phyloP scores from a whole-genome alignment of 2,888 invertebrate genomes.

The Synergus japonicus region DNA sequence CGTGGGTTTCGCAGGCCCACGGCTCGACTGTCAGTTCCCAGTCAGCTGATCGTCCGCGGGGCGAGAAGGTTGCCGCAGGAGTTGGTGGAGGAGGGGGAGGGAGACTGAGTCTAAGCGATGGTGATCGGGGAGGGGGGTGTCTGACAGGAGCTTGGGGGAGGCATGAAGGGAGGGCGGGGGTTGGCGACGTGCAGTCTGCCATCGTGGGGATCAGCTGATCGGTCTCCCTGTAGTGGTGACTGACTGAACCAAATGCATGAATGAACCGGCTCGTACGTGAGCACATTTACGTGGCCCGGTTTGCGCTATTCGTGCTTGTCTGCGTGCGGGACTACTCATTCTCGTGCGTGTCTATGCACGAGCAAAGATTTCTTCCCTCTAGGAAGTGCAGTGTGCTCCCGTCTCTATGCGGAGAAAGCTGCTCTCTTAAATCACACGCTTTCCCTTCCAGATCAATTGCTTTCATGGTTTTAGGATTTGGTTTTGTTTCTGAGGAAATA shows the following conservation, averaged over 20 bases:
- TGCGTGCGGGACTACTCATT: background rate
- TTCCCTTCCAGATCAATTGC: background rate
- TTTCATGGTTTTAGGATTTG: background rate
- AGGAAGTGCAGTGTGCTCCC: background rate
- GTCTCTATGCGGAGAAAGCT: background rate
- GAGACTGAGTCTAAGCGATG: slow-evolving; percentile 38
- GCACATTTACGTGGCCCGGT: slow-evolving; percentile 6
- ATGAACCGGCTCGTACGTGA: slow-evolving; percentile 60
- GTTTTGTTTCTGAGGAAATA: background rate
- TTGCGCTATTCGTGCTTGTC: slow-evolving; percentile 3
- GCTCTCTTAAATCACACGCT: background rate
- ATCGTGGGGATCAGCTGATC: slow-evolving; percentile 67
- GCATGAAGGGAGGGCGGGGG: slow-evolving; percentile 61
- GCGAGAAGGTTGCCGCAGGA: slow-evolving; percentile 45
- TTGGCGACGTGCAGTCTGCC: slow-evolving; percentile 75
- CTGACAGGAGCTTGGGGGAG: slow-evolving; percentile 50
- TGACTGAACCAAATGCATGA: slow-evolving; percentile 69
- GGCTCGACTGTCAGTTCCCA: slow-evolving; percentile 70
- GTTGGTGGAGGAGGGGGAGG: slow-evolving; percentile 46
- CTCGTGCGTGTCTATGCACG: background rate
- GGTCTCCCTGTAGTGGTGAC: slow-evolving; percentile 56
- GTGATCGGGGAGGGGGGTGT: slow-evolving; percentile 45
- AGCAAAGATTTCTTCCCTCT: background rate
- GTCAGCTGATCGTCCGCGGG: slow-evolving; percentile 73
- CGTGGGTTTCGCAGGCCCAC: slow-evolving; percentile 52